Percentiles rank a stretch among this genome's conserved stretches.
phyloP scores from a whole-genome alignment of 1,140 invertebrate genomes.

The Drosophila varians region DNA sequence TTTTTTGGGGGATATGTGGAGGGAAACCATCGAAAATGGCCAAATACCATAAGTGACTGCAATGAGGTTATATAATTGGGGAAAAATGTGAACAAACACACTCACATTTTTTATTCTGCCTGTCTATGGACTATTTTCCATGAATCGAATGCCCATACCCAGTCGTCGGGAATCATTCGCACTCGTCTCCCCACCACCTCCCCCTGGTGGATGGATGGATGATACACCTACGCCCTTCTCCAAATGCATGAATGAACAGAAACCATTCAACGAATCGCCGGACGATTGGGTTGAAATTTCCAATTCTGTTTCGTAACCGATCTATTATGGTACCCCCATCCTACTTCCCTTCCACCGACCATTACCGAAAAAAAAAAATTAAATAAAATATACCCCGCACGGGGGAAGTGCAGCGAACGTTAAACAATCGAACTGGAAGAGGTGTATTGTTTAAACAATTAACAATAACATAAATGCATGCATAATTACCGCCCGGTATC shows the following conservation, averaged over 20 bases:
- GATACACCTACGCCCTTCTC: conserved; percentile 20
- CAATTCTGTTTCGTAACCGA: conserved; percentile 59
- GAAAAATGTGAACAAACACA: neutral
- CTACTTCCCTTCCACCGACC: neutral
- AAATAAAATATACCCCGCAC: neutral
- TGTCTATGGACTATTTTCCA: conserved; percentile 52
- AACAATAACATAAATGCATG: conserved; percentile 79
- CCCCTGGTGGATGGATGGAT: neutral
- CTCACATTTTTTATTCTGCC: conserved; percentile 10
- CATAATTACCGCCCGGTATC: conserved; percentile 67
- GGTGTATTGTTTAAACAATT: conserved; percentile 76
- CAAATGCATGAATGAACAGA: conserved; percentile 61
- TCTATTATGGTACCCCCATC: neutral
- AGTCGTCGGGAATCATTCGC: conserved; percentile 36
- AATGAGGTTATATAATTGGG: conserved; percentile 41
- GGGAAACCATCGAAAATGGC: conserved; percentile 28
- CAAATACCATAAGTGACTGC: conserved; percentile 16
- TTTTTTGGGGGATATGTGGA: conserved; percentile 2
- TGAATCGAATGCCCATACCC: conserved; percentile 46
- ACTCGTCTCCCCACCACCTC: conserved; percentile 3
- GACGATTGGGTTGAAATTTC: conserved; percentile 10
- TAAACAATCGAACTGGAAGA: conserved; percentile 40
- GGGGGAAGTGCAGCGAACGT: conserved; percentile 10
- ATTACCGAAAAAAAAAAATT: neutral
- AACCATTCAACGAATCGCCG: conserved; percentile 56